These are phyloP conservation scores for Crematogaster levior DNA, from an alignment of 2,888 invertebrate genomes.

Conservation along the genomic window DNA sequence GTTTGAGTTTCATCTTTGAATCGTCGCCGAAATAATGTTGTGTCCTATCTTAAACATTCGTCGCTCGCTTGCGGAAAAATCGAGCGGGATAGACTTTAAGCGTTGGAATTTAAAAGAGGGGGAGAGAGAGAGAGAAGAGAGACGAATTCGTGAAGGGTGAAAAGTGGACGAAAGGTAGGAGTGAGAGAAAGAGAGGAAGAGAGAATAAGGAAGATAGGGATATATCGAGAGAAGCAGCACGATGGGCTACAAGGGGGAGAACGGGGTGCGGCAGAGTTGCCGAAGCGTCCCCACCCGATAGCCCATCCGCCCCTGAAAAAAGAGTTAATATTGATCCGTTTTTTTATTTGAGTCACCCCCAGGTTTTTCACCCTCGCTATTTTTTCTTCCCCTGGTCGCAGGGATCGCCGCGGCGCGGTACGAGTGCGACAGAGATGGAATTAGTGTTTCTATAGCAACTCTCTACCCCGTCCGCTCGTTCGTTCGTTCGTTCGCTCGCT, in stretches of 20 bases:
- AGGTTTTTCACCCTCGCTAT: slow-evolving; percentile 88
- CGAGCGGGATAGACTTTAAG: neutral
- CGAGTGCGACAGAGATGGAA: slow-evolving; percentile 84
- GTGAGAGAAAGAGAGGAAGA: slow-evolving; percentile 47
- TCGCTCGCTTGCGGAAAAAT: slow-evolving; percentile 15
- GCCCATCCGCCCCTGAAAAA: slow-evolving; percentile 86
- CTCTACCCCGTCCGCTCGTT: slow-evolving; percentile 81
- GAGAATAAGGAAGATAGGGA: slow-evolving; percentile 44
- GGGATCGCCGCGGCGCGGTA: slow-evolving; percentile 75
- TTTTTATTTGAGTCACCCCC: slow-evolving; percentile 89
- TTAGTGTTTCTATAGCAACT: slow-evolving; percentile 90
- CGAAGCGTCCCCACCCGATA: slow-evolving; percentile 75
- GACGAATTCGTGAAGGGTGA: slow-evolving; percentile 65
- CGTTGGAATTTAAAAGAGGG: slow-evolving; percentile 43
- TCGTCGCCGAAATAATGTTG: slow-evolving; percentile 72
- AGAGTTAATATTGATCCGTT: slow-evolving; percentile 91
- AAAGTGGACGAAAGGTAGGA: slow-evolving; percentile 73
- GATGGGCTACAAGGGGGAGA: slow-evolving; percentile 45
- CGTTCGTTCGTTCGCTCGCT: slow-evolving; percentile 65
- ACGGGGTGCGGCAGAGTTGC: slow-evolving; percentile 43
- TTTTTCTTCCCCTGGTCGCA: slow-evolving; percentile 84
- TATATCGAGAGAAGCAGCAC: slow-evolving; percentile 46
- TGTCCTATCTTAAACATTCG: slow-evolving; percentile 69
- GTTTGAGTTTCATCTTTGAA: slow-evolving; percentile 30
- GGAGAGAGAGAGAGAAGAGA: slow-evolving; percentile 68